phyloP scores from a whole-genome alignment of 2,888 invertebrate genomes.

The Scaptomyza parva region DNA sequence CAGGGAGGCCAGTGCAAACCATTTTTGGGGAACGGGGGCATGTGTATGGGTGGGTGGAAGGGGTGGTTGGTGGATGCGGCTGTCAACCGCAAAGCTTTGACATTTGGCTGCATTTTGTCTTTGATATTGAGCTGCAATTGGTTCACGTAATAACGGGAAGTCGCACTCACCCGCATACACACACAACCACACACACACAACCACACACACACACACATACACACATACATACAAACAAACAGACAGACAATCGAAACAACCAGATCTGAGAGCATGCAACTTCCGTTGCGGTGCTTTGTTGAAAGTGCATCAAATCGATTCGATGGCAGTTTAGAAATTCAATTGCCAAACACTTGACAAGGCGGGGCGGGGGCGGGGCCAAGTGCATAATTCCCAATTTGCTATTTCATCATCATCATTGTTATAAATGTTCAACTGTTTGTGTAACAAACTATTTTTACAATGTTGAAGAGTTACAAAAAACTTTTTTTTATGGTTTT shows the following conservation, averaged over 20 bases:
- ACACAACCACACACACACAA: conserved; percentile 8
- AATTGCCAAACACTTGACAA: conserved; percentile 18
- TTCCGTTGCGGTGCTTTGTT: conserved; percentile 27
- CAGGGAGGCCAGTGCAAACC: background rate
- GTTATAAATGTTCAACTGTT: too few species aligned
- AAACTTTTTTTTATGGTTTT: too few species aligned
- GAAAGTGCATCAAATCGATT: conserved; percentile 19
- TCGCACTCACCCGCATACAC: conserved; percentile 30
- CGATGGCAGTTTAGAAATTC: conserved; percentile 13
- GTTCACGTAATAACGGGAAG: conserved; percentile 56
- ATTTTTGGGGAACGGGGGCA: too few species aligned
- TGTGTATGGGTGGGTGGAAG: background rate
- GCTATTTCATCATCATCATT: too few species aligned
- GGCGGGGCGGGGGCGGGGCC: too few species aligned
- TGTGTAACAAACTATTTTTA: too few species aligned
- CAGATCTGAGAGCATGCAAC: conserved; percentile 16
- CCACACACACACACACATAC: conserved; percentile 10
- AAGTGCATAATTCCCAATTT: too few species aligned
- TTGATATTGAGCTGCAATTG: conserved; percentile 56
- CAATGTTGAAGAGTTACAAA: too few species aligned
- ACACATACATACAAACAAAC: conserved; percentile 9
- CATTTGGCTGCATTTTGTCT: conserved; percentile 53
- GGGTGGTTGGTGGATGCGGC: background rate
- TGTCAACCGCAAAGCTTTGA: conserved; percentile 58
- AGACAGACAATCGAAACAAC: conserved; percentile 9